These are phyloP conservation scores for Tragulus kanchil DNA, from an alignment of 2,113 vertebrate genomes.

Conservation along the genomic window DNA sequence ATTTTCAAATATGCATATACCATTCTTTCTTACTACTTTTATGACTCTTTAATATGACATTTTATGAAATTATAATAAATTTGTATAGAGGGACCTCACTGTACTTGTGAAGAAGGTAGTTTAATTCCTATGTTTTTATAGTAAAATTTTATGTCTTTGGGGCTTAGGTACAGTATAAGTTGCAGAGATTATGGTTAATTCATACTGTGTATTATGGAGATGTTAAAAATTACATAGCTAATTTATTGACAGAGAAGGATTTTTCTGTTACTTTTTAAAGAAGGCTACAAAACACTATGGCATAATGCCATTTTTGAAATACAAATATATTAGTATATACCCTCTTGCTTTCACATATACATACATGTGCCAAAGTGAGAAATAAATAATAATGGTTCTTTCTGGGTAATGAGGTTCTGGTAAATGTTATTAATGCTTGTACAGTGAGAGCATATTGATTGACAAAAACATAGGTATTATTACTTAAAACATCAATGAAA, in stretches of 20 bases:
- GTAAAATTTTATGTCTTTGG: not conserved
- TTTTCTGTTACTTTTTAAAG: not conserved
- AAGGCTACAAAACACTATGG: not conserved
- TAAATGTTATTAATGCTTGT: constrained; percentile 19
- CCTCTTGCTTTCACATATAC: not conserved
- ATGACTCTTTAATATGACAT: not conserved
- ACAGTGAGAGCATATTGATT: not conserved
- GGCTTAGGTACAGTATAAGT: not conserved
- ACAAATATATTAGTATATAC: not conserved
- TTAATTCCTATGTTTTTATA: not conserved
- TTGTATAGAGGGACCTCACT: not conserved
- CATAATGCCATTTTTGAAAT: not conserved
- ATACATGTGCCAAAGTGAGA: not conserved
- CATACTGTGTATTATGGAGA: not conserved
- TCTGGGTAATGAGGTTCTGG: not conserved
- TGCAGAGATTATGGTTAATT: constrained; percentile 9
- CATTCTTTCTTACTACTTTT: not conserved
- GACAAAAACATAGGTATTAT: not conserved
- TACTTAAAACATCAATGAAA: not conserved
- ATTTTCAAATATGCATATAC: not conserved
- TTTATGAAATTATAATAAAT: not conserved
- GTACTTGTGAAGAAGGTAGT: not conserved
- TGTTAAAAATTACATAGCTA: not conserved
- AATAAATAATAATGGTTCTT: not conserved
- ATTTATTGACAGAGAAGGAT: constrained; percentile 24